phyloP scores from a whole-genome alignment of 2,888 invertebrate genomes.

The Tetrapedia diversipes region DNA sequence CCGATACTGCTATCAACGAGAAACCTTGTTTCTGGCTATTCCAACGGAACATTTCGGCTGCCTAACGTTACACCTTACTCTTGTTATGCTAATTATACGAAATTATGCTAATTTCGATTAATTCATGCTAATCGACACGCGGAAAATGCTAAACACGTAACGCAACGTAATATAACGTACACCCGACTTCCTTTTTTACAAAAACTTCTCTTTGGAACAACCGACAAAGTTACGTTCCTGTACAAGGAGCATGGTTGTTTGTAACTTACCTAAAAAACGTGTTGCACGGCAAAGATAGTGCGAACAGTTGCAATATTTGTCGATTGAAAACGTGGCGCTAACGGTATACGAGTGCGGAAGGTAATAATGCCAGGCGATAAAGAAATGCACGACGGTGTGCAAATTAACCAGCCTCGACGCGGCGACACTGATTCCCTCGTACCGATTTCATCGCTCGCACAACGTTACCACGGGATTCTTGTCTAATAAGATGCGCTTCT shows the following conservation, averaged over 20 bases:
- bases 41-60: neutral
- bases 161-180: no score
- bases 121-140: constrained; percentile 9
- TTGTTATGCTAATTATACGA: constrained; percentile 33
- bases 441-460: constrained; percentile 35
- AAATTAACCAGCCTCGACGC: no score
- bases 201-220: no score
- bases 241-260: neutral
- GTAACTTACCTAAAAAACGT: neutral
- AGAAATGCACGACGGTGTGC: constrained; percentile 53
- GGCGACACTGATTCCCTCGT: constrained; percentile 19
- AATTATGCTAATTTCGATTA: constrained; percentile 9
- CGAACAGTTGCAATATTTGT: constrained; percentile 18
- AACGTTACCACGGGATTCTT: constrained; percentile 57
- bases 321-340: constrained; percentile 34
- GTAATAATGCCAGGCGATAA: constrained; percentile 53
- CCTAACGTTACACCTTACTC: constrained; percentile 2
- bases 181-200: no score
- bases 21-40: neutral
- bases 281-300: neutral
- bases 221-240: neutral
- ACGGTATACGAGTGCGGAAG: constrained; percentile 56
- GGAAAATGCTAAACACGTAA: neutral
- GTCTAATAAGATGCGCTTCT: neutral
- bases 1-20: constrained; percentile 30